A percentile compares a stretch with the other conserved stretches of the same genome.
Evolutionary conservation across 2,797 vertebrate genomes (phyloP).

Genomic region (Apogon talboti): DNA sequence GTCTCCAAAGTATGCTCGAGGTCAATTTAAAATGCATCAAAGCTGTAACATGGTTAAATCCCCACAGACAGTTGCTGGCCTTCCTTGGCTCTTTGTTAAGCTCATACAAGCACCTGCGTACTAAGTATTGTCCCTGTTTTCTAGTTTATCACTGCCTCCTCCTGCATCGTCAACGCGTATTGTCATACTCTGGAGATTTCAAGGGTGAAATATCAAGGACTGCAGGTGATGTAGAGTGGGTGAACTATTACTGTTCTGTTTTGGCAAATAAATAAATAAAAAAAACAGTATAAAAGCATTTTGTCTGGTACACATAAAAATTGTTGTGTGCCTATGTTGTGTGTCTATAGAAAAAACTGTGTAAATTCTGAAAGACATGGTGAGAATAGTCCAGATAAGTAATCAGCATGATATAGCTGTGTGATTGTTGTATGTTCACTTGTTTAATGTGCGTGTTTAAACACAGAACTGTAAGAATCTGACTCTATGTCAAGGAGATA

Average conservation of each 20-base stretch:
- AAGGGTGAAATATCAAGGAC: slow-evolving; percentile 43
- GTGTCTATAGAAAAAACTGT: background rate
- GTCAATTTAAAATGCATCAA: slow-evolving; percentile 82
- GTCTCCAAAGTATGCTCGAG: slow-evolving; percentile 75
- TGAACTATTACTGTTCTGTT: slow-evolving; percentile 10
- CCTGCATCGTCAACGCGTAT: slow-evolving; percentile 29
- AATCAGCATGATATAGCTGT: background rate
- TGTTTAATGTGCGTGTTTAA: slow-evolving; percentile 1
- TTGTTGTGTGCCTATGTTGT: background rate
- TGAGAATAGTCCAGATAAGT: slow-evolving; percentile 4
- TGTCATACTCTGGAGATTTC: slow-evolving; percentile 20
- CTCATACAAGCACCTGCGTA: slow-evolving; percentile 69
- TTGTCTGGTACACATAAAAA: slow-evolving; percentile 5
- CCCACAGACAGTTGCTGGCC: slow-evolving; percentile 66
- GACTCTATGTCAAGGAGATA: slow-evolving; percentile 44
- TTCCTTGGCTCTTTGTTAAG: slow-evolving; percentile 72
- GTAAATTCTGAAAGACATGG: slow-evolving; percentile 2
- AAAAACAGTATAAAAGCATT: slow-evolving; percentile 12
- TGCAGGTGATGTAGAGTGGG: slow-evolving; percentile 19
- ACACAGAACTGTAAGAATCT: slow-evolving; percentile 17
- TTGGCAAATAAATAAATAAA: slow-evolving; percentile 19
- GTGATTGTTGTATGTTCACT: slow-evolving; percentile 1
- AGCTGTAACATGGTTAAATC: slow-evolving; percentile 75
- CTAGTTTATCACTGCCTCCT: slow-evolving; percentile 40
- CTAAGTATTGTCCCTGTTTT: slow-evolving; percentile 66